Evolutionary conservation across 2,888 invertebrate genomes (phyloP).

Genomic region (Drosophila cognata): DNA sequence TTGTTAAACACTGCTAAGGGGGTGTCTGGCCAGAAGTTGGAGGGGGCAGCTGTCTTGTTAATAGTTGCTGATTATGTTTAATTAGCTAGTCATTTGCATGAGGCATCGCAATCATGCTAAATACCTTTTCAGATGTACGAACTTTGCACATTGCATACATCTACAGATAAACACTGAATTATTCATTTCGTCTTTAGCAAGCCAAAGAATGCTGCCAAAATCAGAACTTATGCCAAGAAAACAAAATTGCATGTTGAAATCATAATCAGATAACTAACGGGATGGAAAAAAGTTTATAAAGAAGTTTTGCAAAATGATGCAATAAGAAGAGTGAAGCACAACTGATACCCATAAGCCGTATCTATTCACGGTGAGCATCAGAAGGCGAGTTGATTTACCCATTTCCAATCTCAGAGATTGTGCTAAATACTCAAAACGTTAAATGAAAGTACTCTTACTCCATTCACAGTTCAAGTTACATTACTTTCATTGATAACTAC

Average conservation of each 20-base stretch:
- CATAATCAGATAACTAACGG: neutral
- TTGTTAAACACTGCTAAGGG: conserved; percentile 46
- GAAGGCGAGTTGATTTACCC: neutral
- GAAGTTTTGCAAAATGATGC: neutral
- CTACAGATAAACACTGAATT: neutral
- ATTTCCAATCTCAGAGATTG: neutral
- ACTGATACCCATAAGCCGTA: neutral
- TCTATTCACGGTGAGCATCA: neutral
- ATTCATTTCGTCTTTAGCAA: neutral
- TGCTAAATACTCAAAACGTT: neutral
- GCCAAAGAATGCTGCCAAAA: neutral
- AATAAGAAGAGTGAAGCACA: neutral
- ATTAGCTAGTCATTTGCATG: conserved; percentile 75
- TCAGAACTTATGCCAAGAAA: neutral
- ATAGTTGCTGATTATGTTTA: conserved; percentile 80
- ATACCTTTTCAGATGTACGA: neutral
- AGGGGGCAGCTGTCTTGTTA: conserved; percentile 37
- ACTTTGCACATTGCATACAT: neutral
- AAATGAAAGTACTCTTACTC: neutral
- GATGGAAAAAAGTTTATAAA: neutral
- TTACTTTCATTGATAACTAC: neutral
- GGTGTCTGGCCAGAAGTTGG: neutral
- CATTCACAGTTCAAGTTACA: neutral
- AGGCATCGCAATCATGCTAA: conserved; percentile 18
- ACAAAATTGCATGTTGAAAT: neutral